These are phyloP conservation scores for Pseudomyrmex gracilis DNA, from an alignment of 1,140 invertebrate genomes.

Conservation along the genomic window DNA sequence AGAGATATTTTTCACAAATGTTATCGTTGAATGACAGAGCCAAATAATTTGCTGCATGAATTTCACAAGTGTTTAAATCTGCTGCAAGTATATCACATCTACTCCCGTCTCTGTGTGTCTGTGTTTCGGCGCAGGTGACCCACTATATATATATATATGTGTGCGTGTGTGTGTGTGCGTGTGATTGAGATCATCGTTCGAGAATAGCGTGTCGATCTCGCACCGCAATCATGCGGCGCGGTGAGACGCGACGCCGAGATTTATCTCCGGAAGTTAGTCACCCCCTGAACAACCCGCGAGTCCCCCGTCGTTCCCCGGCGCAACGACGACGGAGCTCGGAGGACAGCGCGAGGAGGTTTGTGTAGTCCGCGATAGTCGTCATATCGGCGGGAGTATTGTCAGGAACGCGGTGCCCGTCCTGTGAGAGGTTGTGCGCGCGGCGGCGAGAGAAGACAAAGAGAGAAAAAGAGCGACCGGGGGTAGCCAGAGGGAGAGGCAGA, in stretches of 20 bases:
- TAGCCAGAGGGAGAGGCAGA: constrained; percentile 48
- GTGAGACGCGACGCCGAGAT: constrained; percentile 42
- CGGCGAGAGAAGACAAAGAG: constrained; percentile 30
- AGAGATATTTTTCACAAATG: constrained; percentile 9
- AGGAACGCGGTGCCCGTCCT: constrained; percentile 60
- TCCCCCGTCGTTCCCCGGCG: constrained; percentile 36
- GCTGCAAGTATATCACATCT: too few species aligned
- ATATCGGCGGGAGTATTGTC: constrained; percentile 69
- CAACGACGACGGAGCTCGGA: constrained; percentile 47
- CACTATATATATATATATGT: not conserved
- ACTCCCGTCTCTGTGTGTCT: not conserved
- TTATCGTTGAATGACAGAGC: not conserved
- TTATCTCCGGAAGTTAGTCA: constrained; percentile 34
- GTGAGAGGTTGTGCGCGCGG: constrained; percentile 59
- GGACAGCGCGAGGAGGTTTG: constrained; percentile 58
- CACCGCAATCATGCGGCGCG: constrained; percentile 39
- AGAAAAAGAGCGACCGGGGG: constrained; percentile 27
- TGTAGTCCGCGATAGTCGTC: constrained; percentile 58
- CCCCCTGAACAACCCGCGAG: constrained; percentile 41
- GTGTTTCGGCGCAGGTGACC: not conserved
- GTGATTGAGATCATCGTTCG: constrained; percentile 3
- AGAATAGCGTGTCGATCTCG: constrained; percentile 1
- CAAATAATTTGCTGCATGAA: not conserved
- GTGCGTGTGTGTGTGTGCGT: too few species aligned
- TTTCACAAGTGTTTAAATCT: not conserved